Percentiles rank a stretch among this genome's conserved stretches.
phyloP scores from a whole-genome alignment of 1,140 invertebrate genomes.

The Sycophila sp. region DNA sequence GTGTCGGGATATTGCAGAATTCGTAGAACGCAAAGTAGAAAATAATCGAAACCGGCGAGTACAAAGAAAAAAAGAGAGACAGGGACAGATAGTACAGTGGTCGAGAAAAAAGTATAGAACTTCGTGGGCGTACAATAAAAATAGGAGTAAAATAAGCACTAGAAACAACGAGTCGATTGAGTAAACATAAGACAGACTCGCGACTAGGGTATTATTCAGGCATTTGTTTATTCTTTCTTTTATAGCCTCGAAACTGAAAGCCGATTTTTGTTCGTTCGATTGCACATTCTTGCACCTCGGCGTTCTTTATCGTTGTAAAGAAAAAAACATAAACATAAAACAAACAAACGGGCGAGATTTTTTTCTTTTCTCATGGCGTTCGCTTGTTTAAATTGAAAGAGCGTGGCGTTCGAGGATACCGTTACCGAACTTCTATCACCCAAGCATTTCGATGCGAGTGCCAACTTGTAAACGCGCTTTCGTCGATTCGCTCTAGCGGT shows the following conservation, averaged over 20 bases:
- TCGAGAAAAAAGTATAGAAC: too few relatives aligned
- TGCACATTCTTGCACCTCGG: too few relatives aligned
- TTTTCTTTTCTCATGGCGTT: too few relatives aligned
- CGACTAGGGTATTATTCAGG: neutral
- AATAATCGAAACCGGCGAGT: neutral
- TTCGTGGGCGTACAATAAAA: too few relatives aligned
- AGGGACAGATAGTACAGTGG: too few relatives aligned
- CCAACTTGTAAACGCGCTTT: conserved; percentile 50
- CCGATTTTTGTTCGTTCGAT: neutral
- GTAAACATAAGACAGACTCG: neutral
- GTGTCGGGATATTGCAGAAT: neutral
- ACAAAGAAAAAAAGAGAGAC: too few relatives aligned
- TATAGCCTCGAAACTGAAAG: neutral
- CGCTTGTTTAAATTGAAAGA: too few relatives aligned
- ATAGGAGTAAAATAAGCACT: neutral
- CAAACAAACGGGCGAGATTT: too few relatives aligned
- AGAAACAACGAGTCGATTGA: neutral
- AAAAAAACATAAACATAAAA: too few relatives aligned
- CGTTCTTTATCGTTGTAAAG: too few relatives aligned
- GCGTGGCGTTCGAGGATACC: too few relatives aligned
- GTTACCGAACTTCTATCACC: conserved; percentile 54
- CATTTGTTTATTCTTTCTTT: neutral
- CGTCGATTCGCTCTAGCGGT: conserved; percentile 61
- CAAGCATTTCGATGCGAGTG: conserved; percentile 62
- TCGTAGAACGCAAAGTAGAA: neutral